Base-by-base conservation (phyloP, 2,797 vertebrate genomes). In the Stomatorhinus walkeri region DNA sequence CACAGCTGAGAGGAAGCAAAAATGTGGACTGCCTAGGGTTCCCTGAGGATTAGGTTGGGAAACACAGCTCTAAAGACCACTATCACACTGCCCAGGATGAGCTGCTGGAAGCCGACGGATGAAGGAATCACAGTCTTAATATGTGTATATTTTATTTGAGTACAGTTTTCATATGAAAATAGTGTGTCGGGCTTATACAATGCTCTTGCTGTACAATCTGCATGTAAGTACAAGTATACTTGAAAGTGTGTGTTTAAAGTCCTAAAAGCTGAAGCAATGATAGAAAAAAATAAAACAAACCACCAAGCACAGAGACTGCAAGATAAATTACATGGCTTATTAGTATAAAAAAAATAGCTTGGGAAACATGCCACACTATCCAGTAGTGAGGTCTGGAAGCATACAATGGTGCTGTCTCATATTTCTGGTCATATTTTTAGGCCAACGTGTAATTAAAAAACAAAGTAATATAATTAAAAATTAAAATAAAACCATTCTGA, bases 151-250 rank as follows among this genome's bases (percentile, higher is more conserved):
- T 95, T 95, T 93, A 94, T 95, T 91, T 95, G 90, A 85, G 92
- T 94, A 94, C 88, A 93, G 94, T 94, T 92, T 79, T 94, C 91
- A 92, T 94, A 94, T 93, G 92, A 94, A 95, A 95, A 94, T 94
- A 95, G 92, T 94, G 93, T 92, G 86, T 92, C 91, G 93, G 91
- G 93, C 90, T 89, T 92, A 89, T 92, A 94, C 92, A 93, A 94
- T 92, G 88, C 86, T 93, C 90, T 93, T 91, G 90, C 93, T 94
- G 93, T 94, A 94, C 93, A 94, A 92, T 68, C 64, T 89, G 90
- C 91, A 92, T 87, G 87, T 90, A 88, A 64, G 89, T 90, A 36
- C 88, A 90, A 89, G 81, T 91, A 87, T 88, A 91, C 85, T 89
- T 89, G 52, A 87, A 90, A 90, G 91, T 87, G 90, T 87, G 91